These are phyloP conservation scores for Argyresthia albistria DNA, from an alignment of 2,888 invertebrate species.

Conservation along the genomic window DNA sequence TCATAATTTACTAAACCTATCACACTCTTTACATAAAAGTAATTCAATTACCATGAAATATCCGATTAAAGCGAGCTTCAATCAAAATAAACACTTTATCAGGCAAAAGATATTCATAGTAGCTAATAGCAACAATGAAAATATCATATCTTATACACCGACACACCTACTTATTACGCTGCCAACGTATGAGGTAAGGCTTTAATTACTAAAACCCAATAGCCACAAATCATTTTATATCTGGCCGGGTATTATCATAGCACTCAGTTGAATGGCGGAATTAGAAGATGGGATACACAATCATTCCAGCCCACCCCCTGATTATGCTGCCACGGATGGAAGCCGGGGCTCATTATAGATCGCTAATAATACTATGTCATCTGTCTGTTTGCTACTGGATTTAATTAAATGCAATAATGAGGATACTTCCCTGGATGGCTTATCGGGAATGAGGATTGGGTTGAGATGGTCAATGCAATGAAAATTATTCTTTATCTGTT, in stretches of 20 bases:
- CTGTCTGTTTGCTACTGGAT: slow-evolving; percentile 6
- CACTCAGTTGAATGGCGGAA: slow-evolving; percentile 13
- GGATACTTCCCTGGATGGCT: not conserved
- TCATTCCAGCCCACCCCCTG: slow-evolving; percentile 13
- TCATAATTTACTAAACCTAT: not conserved
- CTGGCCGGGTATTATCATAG: slow-evolving; percentile 21
- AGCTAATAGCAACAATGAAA: not conserved
- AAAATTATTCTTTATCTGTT: too few species aligned
- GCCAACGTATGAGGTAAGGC: slow-evolving; percentile 15
- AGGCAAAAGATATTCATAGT: not conserved
- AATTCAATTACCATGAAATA: not conserved
- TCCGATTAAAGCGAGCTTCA: not conserved
- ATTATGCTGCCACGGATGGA: slow-evolving; percentile 19
- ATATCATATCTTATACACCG: not conserved
- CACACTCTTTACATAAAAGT: not conserved
- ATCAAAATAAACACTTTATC: slow-evolving; percentile 1
- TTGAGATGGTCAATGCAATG: too few species aligned
- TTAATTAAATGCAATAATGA: slow-evolving; percentile 13
- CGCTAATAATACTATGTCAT: not conserved
- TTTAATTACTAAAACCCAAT: slow-evolving; percentile 5
- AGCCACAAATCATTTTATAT: slow-evolving; percentile 4
- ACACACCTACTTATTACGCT: slow-evolving; percentile 25
- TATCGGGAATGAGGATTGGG: too few species aligned
- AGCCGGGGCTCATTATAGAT: slow-evolving; percentile 1
- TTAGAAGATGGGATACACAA: slow-evolving; percentile 20